Evolutionary conservation across 2,888 invertebrate genomes (phyloP).

Genomic region (Aelia acuminata): DNA sequence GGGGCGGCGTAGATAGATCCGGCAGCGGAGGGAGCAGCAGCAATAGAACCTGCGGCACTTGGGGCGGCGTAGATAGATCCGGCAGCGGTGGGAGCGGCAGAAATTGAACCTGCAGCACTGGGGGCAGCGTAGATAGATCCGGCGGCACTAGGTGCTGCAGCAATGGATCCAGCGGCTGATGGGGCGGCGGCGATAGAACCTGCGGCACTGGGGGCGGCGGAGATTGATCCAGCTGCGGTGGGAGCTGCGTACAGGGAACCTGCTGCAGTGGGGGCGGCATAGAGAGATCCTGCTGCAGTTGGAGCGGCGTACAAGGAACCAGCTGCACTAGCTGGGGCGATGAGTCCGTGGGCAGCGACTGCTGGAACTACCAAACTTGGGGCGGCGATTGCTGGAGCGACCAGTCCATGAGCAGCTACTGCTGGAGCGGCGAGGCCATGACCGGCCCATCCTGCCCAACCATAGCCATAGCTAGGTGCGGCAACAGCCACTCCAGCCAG

Average conservation of each 20-base stretch:
- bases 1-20: neutral
- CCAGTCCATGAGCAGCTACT: neutral
- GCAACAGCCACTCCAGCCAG: slow-evolving; percentile 50
- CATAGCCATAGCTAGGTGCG: neutral
- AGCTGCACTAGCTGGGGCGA: neutral
- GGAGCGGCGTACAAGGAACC: slow-evolving; percentile 19
- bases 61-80: neutral
- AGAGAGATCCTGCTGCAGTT: neutral
- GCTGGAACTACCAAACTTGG: neutral
- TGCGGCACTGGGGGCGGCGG: neutral
- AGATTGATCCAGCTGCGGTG: neutral
- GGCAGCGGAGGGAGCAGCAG: neutral
- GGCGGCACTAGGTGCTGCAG: neutral
- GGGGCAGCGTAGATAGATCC: neutral
- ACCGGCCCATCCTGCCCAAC: neutral
- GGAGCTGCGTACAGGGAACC: neutral
- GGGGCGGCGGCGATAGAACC: neutral
- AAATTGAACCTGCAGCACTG: neutral
- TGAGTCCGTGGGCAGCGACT: neutral
- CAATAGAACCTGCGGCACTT: neutral
- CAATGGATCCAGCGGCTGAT: neutral
- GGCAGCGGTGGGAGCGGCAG: neutral
- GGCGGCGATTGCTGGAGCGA: neutral
- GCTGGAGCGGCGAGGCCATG: slow-evolving; percentile 13
- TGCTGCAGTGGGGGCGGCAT: neutral